Evolutionary conservation across 2,797 vertebrate species (phyloP).

Genomic region (Ataeniobius toweri): DNA sequence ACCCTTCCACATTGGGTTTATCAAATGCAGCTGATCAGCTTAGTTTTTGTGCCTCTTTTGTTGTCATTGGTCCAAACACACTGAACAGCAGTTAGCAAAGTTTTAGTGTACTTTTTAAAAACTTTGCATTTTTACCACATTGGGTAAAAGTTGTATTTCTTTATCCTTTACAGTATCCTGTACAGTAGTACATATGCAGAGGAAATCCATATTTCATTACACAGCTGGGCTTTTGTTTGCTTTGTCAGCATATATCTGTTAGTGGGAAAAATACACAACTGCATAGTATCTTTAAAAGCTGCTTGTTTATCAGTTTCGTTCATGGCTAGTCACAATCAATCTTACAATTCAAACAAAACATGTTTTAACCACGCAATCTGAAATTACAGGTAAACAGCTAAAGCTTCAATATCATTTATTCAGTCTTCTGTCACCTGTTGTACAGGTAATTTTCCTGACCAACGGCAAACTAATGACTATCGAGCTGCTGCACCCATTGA

Average conservation of each 20-base stretch:
- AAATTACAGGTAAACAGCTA: constrained; percentile 6
- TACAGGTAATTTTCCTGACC: constrained; percentile 47
- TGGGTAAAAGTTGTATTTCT: too few relatives aligned
- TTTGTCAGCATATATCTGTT: neutral
- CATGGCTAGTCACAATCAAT: neutral
- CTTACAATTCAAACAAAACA: neutral
- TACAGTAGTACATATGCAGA: neutral
- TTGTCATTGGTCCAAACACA: neutral
- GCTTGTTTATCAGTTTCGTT: neutral
- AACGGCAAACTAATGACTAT: constrained; percentile 61
- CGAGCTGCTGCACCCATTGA: constrained; percentile 39
- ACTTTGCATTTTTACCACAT: too few relatives aligned
- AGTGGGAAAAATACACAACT: neutral
- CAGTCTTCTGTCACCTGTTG: constrained; percentile 10
- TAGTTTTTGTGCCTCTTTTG: neutral
- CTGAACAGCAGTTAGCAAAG: neutral
- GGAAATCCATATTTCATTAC: neutral
- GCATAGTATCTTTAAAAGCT: neutral
- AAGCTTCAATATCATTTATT: constrained; percentile 10
- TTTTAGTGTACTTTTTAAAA: neutral
- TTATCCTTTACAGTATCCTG: too few relatives aligned
- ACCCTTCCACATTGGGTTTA: neutral
- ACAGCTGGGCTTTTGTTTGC: neutral
- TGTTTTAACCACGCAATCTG: neutral
- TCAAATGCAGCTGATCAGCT: neutral